phyloP scores from a whole-genome alignment of 2,113 vertebrate species.

The Candoia aspera region DNA sequence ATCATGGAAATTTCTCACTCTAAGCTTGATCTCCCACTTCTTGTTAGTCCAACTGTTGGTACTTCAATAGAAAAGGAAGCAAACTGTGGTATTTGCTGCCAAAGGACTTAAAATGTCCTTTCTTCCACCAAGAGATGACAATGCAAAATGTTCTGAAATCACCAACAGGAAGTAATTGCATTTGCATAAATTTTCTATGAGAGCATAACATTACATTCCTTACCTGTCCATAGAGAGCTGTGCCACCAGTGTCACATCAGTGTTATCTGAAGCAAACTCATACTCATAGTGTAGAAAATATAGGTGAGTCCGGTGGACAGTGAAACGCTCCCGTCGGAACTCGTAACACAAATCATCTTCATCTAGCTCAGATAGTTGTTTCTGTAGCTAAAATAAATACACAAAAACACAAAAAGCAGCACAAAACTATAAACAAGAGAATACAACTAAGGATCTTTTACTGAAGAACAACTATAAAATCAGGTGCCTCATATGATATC shows the following conservation, averaged over 20 bases:
- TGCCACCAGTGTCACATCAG: slow-evolving; percentile 93
- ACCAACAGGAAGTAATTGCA: neutral
- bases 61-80: neutral
- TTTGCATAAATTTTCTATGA: rapidly evolving
- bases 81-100: neutral
- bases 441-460: neutral
- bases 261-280: slow-evolving; percentile 81
- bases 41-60: neutral
- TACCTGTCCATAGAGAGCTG: slow-evolving; percentile 99
- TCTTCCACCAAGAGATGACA: neutral
- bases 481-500: neutral
- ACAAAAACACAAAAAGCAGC: neutral
- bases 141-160: neutral
- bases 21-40: neutral
- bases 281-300: slow-evolving; percentile 97
- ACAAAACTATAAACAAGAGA: neutral
- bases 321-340: slow-evolving; percentile 95
- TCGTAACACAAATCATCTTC: slow-evolving; percentile 98
- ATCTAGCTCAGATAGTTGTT: slow-evolving; percentile 92
- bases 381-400: slow-evolving; percentile 85
- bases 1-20: neutral
- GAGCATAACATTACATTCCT: neutral
- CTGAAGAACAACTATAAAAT: neutral
- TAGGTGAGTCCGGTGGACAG: slow-evolving; percentile 93
- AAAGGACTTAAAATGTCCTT: neutral